phyloP scores from a whole-genome alignment of 2,113 vertebrate species.

The Sinocyclocheilus rhinocerous region DNA sequence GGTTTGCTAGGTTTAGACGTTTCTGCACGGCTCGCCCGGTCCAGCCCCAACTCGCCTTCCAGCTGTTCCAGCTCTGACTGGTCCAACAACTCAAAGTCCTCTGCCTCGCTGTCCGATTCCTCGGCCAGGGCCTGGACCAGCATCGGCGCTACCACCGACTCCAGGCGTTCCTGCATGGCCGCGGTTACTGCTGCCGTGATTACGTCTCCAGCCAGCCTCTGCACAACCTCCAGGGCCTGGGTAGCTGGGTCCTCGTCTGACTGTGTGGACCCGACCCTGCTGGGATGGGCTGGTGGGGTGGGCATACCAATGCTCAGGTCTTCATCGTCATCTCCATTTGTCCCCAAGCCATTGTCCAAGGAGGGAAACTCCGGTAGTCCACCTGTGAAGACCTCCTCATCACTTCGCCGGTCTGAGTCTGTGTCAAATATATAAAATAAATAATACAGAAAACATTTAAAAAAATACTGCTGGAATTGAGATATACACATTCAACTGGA shows the following conservation, averaged over 20 bases:
- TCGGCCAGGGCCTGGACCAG: conserved; percentile 72
- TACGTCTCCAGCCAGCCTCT: conserved; percentile 82
- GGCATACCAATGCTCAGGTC: conserved; percentile 84
- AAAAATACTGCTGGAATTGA: not conserved
- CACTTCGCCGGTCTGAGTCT: conserved; percentile 89
- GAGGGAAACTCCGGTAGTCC: conserved; percentile 92
- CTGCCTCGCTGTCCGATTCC: conserved; percentile 92
- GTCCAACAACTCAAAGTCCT: conserved; percentile 98
- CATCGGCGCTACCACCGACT: conserved; percentile 62
- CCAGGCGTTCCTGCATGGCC: conserved; percentile 88
- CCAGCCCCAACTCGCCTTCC: conserved; percentile 86
- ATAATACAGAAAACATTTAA: not conserved
- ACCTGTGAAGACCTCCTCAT: conserved; percentile 85
- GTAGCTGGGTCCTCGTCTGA: conserved; percentile 55
- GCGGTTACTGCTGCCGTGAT: conserved; percentile 84
- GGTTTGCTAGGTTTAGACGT: conserved; percentile 71
- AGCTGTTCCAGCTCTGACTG: conserved; percentile 97
- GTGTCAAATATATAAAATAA: not conserved
- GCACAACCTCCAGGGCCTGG: conserved; percentile 79
- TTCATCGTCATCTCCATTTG: conserved; percentile 86
- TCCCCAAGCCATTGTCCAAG: conserved; percentile 85
- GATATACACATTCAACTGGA: not conserved
- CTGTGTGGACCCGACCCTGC: conserved; percentile 65
- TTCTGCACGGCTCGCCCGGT: conserved; percentile 67
- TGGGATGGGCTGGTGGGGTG: conserved; percentile 64